A percentile compares a stretch with the other conserved stretches of the same genome.
These are phyloP conservation scores for Drosophila micromelanica DNA, from an alignment of 1,140 invertebrate genomes.

Conservation along the genomic window DNA sequence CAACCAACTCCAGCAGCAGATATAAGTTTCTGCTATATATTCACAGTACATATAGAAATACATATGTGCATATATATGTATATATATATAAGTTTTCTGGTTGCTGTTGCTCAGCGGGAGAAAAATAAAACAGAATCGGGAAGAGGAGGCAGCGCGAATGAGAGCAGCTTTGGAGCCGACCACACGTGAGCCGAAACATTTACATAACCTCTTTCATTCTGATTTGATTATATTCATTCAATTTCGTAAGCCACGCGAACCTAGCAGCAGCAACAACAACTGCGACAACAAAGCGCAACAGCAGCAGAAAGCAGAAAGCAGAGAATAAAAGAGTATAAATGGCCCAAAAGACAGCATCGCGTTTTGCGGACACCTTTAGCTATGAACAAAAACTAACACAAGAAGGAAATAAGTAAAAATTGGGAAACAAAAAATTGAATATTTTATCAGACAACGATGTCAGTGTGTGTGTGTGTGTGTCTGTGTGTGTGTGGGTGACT, in stretches of 20 bases:
- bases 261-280: conserved; percentile 15
- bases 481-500: conserved; percentile 4
- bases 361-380: conserved; percentile 29
- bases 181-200: conserved; percentile 58
- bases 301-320: conserved; percentile 38
- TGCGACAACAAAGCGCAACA: conserved; percentile 50
- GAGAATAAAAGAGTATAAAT: conserved; percentile 31
- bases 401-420: not conserved
- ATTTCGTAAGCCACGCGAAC: conserved; percentile 66
- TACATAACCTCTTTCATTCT: conserved; percentile 75
- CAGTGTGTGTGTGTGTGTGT: conserved; percentile 11
- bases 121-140: not conserved
- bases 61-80: too few species aligned
- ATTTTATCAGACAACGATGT: conserved; percentile 21
- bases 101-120: not conserved
- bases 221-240: conserved; percentile 79
- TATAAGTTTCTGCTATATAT: conserved; percentile 7
- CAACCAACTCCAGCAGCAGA: conserved; percentile 3
- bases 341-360: conserved; percentile 12
- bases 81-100: not conserved
- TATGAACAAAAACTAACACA: not conserved
- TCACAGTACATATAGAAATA: not conserved
- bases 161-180: conserved; percentile 8
- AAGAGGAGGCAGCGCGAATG: not conserved
- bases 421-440: conserved; percentile 29